A percentile compares a stretch with the other conserved stretches of the same genome.
phyloP scores from a whole-genome alignment of 2,888 invertebrate genomes.

The Limnephilus marmoratus region DNA sequence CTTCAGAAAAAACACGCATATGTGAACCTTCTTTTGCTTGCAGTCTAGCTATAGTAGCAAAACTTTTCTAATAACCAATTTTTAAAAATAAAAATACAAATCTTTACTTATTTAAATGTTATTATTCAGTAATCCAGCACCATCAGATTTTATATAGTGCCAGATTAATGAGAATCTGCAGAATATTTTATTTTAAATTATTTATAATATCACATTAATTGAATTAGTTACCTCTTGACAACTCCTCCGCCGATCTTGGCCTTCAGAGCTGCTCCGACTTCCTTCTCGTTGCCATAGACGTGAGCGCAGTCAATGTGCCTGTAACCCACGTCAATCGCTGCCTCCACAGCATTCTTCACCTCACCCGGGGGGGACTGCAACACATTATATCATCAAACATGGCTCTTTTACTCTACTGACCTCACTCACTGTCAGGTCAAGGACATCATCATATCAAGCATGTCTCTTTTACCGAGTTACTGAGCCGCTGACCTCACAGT shows the following conservation, averaged over 20 bases:
- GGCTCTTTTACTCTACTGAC: too few relatives aligned
- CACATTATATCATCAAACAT: neutral
- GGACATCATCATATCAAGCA: too few relatives aligned
- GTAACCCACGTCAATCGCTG: slow-evolving; percentile 88
- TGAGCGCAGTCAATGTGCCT: slow-evolving; percentile 87
- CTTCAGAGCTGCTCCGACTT: slow-evolving; percentile 84
- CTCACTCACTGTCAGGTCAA: neutral
- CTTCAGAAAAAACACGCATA: too few relatives aligned
- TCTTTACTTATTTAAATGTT: too few relatives aligned
- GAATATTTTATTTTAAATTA: neutral
- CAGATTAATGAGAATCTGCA: neutral
- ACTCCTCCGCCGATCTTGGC: slow-evolving; percentile 82
- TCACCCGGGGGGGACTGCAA: slow-evolving; percentile 82
- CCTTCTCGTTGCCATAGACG: slow-evolving; percentile 86
- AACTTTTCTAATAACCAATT: too few relatives aligned
- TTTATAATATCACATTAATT: neutral
- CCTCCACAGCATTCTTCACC: slow-evolving; percentile 82
- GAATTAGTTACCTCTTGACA: slow-evolving; percentile 78
- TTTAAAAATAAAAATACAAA: too few relatives aligned
- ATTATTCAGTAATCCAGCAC: too few relatives aligned
- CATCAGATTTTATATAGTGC: too few relatives aligned
- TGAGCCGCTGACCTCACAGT: too few relatives aligned
- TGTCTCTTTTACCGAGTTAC: too few relatives aligned
- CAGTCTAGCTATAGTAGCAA: too few relatives aligned
- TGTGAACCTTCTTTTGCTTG: too few relatives aligned